Percentiles rank a stretch among this genome's conserved stretches.
Conservation (phyloP, 2,888 invertebrate species). For the Ormyrus nitidulus region DNA sequence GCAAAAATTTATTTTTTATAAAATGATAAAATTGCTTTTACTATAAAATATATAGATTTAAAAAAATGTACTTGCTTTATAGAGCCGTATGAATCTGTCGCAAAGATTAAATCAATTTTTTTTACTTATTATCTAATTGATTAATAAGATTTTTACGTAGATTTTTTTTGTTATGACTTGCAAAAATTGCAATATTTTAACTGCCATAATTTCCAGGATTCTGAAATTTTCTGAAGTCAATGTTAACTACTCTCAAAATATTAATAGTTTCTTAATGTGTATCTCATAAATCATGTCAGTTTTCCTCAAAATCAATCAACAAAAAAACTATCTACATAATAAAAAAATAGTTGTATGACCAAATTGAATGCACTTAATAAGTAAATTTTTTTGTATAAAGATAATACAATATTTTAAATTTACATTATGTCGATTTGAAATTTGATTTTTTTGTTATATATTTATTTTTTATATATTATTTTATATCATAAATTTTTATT, state of each 20-base stretch:
- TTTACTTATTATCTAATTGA: not conserved
- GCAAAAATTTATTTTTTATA: no score
- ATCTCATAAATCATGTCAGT: slow-evolving; percentile 24
- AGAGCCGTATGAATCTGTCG: not conserved
- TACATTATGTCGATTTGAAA: slow-evolving; percentile 15
- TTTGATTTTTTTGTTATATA: slow-evolving; percentile 25
- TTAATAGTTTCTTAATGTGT: slow-evolving; percentile 25
- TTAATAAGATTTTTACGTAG: not conserved
- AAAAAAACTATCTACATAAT: slow-evolving; percentile 43
- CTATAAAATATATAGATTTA: not conserved
- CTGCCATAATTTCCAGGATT: slow-evolving; percentile 46
- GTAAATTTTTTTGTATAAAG: slow-evolving; percentile 37
- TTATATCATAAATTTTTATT: slow-evolving; percentile 32
- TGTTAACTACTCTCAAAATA: slow-evolving; percentile 12
- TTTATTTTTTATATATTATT: slow-evolving; percentile 32
- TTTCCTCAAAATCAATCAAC: slow-evolving; percentile 24
- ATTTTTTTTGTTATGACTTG: slow-evolving; percentile 2
- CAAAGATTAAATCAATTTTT: not conserved
- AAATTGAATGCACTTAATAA: slow-evolving; percentile 13
- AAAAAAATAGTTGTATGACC: slow-evolving; percentile 27
- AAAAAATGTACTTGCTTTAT: not conserved
- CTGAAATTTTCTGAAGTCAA: slow-evolving; percentile 17
- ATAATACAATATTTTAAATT: slow-evolving; percentile 21
- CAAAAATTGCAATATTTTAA: slow-evolving; percentile 46
- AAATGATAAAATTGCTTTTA: slow-evolving; percentile 12